Evolutionary conservation across 2,797 vertebrate species (phyloP).

Genomic region (Ara ararauna): DNA sequence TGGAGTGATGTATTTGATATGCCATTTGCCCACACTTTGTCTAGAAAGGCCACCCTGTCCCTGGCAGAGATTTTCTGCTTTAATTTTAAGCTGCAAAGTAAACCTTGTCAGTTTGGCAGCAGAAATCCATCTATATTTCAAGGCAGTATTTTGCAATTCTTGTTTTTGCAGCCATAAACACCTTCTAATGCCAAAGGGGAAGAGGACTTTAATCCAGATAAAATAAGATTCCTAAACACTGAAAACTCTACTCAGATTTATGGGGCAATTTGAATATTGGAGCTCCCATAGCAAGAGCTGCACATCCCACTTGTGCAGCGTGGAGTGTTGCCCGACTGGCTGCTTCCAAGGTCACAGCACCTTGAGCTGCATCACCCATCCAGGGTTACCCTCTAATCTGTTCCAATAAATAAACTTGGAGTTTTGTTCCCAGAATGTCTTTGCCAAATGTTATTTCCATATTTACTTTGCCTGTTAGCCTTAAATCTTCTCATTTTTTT

Average conservation of each 20-base stretch:
- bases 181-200: slow-evolving; percentile 71
- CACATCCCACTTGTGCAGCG: slow-evolving; percentile 11
- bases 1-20: neutral
- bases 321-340: slow-evolving; percentile 4
- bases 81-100: slow-evolving; percentile 28
- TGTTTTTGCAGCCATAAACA: slow-evolving; percentile 78
- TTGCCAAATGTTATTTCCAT: slow-evolving; percentile 38
- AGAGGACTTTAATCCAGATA: slow-evolving; percentile 77
- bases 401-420: neutral
- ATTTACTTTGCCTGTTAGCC: slow-evolving; percentile 41
- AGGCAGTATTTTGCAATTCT: slow-evolving; percentile 71
- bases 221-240: slow-evolving; percentile 75
- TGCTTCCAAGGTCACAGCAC: neutral
- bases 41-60: neutral
- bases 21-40: neutral
- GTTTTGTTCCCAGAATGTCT: slow-evolving; percentile 30
- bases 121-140: slow-evolving; percentile 55
- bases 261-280: slow-evolving; percentile 63
- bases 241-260: slow-evolving; percentile 69
- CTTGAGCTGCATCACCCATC: neutral
- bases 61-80: neutral
- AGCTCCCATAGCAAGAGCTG: slow-evolving; percentile 55
- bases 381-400: neutral
- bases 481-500: neutral
- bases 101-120: slow-evolving; percentile 51